A percentile compares a stretch with the other conserved stretches of the same genome.
phyloP scores from a whole-genome alignment of 2,888 invertebrate genomes.

The Metallyticus violacea region DNA sequence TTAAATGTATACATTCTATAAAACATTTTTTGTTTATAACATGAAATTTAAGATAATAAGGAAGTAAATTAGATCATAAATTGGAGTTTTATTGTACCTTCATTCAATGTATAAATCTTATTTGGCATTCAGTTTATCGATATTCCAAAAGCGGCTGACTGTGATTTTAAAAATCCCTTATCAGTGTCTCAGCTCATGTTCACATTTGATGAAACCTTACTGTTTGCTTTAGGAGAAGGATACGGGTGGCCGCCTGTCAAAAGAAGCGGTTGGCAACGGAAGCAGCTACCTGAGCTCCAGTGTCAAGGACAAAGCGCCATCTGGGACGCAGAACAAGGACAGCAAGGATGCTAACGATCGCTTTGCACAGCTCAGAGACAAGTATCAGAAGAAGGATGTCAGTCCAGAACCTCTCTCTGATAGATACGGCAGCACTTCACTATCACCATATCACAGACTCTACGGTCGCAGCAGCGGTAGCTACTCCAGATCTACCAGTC shows the following conservation, averaged over 20 bases:
- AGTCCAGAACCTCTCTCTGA: slow-evolving; percentile 16
- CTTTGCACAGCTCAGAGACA: slow-evolving; percentile 21
- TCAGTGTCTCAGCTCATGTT: too few species aligned
- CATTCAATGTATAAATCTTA: too few species aligned
- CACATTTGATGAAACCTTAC: background rate
- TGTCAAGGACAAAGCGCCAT: background rate
- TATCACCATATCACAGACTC: slow-evolving; percentile 26
- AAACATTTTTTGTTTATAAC: too few species aligned
- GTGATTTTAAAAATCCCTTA: too few species aligned
- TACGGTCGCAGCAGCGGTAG: slow-evolving; percentile 22
- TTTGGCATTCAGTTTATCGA: too few species aligned
- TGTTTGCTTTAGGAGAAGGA: background rate
- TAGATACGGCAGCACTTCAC: background rate
- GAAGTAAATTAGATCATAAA: too few species aligned
- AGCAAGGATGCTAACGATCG: slow-evolving; percentile 23
- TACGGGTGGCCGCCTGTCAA: background rate
- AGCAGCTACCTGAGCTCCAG: slow-evolving; percentile 23
- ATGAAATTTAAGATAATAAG: too few species aligned
- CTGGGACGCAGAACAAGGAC: background rate
- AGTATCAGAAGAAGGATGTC: slow-evolving; percentile 15
- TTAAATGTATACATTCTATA: too few species aligned
- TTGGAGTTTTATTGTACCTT: too few species aligned
- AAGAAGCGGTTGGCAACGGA: background rate
- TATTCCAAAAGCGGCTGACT: too few species aligned
- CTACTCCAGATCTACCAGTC: slow-evolving; percentile 27